phyloP scores from a whole-genome alignment of 2,797 vertebrate species.

The Anguilla anguilla region DNA sequence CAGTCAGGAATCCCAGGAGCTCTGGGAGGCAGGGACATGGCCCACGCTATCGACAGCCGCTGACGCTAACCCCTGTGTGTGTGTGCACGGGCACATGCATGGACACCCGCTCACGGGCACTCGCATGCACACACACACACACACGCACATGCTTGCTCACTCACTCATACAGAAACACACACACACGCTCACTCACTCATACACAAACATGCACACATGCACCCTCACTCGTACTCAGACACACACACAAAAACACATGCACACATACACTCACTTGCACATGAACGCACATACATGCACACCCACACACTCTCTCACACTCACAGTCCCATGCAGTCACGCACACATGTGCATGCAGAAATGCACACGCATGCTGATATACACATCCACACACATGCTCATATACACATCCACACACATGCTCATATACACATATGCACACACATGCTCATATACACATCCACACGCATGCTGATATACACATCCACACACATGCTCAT shows the following conservation, averaged over 20 bases:
- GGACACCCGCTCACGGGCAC: neutral
- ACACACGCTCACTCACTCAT: no score
- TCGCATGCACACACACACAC: neutral
- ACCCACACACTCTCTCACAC: no score
- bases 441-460: constrained; percentile 10
- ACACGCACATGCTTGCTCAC: no score
- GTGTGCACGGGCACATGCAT: neutral
- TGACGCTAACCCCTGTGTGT: neutral
- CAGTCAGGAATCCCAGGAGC: constrained; percentile 38
- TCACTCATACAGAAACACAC: no score
- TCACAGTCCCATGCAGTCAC: no score
- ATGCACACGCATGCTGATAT: neutral
- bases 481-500: constrained; percentile 20
- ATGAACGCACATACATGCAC: neutral
- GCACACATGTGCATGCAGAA: no score
- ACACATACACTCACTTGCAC: no score
- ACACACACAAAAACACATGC: no score
- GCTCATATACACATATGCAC: neutral
- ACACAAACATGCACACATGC: no score
- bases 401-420: neutral
- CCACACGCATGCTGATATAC: constrained; percentile 18
- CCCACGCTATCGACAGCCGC: neutral
- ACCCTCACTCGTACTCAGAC: no score
- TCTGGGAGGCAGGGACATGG: neutral
- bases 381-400: neutral